These are phyloP conservation scores for Drosophila arawakana DNA, from an alignment of 1,140 invertebrate genomes.

Conservation along the genomic window DNA sequence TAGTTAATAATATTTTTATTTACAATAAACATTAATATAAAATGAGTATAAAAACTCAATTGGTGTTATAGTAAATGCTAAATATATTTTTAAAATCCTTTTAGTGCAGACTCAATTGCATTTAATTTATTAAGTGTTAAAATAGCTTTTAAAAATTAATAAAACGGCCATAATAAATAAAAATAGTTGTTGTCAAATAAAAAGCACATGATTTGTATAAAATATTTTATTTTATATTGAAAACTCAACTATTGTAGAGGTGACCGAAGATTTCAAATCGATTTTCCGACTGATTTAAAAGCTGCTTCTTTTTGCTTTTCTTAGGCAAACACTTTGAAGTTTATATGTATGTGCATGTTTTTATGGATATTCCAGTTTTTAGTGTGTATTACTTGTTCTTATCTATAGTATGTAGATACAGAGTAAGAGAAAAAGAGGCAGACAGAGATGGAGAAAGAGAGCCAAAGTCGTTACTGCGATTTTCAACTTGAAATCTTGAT, in stretches of 20 bases:
- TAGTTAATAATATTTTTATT: no score
- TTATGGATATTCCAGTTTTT: constrained; percentile 3
- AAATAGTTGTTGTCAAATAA: no score
- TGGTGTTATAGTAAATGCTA: no score
- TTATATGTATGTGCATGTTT: neutral
- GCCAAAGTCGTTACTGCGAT: constrained; percentile 15
- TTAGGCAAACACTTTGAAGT: constrained; percentile 6
- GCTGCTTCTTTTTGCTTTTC: no score
- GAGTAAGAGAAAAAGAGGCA: neutral
- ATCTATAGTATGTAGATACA: neutral
- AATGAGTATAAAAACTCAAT: no score
- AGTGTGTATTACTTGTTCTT: neutral
- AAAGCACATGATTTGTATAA: neutral
- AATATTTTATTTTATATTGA: neutral
- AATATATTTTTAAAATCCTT: no score
- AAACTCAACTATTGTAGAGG: neutral
- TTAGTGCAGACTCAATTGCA: no score
- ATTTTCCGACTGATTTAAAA: constrained; percentile 1
- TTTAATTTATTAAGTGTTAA: no score
- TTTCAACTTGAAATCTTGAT: constrained; percentile 35
- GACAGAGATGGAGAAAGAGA: neutral
- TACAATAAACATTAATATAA: no score
- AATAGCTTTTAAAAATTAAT: no score
- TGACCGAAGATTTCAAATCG: constrained; percentile 4
- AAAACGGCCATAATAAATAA: no score